Evolutionary conservation across 1,140 invertebrate genomes (phyloP), one percentile per base, ranked within the genome.

Genomic region (Zaprionus nigranus): DNA sequence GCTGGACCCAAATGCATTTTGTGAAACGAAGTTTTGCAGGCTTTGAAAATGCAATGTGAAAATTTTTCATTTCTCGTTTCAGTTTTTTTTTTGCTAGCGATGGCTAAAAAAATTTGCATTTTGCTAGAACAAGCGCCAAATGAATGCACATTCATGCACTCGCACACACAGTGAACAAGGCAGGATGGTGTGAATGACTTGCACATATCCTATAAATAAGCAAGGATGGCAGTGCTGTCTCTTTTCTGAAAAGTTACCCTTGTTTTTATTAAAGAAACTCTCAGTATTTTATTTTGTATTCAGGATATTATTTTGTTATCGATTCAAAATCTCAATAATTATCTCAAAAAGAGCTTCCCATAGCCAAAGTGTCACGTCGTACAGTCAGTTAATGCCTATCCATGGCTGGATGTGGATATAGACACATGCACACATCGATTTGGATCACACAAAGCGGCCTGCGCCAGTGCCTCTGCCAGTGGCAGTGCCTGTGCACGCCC

Each of bases 41-140:
- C 85, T 90, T 90, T 90, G 86, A 90, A 90, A 90, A 75, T 90
- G 85, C 85, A 82, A 76, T 90, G 85, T 73, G 75, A 73, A 81
- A 81, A 79, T 75, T 84, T 85, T 90, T 84, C 70, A 71, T 57
- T 85, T 67, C 59, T 90, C 76, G 66, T 81, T 82, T 87, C 72
- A 79, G 28, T 49, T 46, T 46, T n/a, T n/a, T n/a, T 46, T 46
- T 9, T 46, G 40, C n/a, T 46, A n/a, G 43, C 15, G 51, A 62
- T 73, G 85, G 81, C 70, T 76, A 68, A 53, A 79, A 90, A 90
- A 90, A 90, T 85, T 90, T 85, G 72, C 85, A 88, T 84, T 82
- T 90, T 85, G 78, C 80, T 57, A 81, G 71, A 78, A 58, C 54
- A 30, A 66, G 46, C 51, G 61, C 54, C 75, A 88, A 79, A 79